phyloP scores from a whole-genome alignment of 2,888 invertebrate genomes.

The Rhamnusium bicolor region DNA sequence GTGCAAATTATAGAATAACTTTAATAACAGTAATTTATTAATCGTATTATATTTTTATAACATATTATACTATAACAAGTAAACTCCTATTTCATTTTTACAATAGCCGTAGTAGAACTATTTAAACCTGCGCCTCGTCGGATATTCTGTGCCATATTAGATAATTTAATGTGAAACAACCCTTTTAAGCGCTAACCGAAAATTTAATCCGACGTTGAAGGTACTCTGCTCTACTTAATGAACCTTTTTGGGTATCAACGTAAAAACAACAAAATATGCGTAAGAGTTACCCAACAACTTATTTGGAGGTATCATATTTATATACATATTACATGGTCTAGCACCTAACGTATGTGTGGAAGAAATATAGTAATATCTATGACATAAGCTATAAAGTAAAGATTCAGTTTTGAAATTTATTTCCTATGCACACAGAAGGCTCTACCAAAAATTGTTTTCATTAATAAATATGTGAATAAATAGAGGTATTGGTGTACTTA shows the following conservation, averaged over 20 bases:
- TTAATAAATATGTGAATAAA: no score
- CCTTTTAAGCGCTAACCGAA: neutral
- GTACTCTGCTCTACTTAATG: neutral
- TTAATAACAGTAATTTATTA: no score
- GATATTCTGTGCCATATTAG: neutral
- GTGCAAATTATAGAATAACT: no score
- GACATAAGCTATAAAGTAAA: no score
- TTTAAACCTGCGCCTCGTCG: neutral
- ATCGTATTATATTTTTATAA: no score
- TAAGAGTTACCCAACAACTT: neutral
- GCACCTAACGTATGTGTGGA: neutral
- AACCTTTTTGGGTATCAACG: neutral
- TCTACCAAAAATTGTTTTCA: no score
- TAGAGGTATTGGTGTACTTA: no score
- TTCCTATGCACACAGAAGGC: no score
- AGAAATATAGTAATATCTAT: neutral
- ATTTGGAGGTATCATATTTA: neutral
- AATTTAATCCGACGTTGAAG: constrained; percentile 6
- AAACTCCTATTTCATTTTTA: neutral
- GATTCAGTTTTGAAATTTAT: no score
- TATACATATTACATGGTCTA: neutral
- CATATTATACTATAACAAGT: no score
- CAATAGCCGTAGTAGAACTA: neutral
- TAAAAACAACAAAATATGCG: neutral
- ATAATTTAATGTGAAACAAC: neutral